These are phyloP conservation scores for Cygnus olor DNA, from an alignment of 2,797 vertebrate genomes.

Conservation along the genomic window DNA sequence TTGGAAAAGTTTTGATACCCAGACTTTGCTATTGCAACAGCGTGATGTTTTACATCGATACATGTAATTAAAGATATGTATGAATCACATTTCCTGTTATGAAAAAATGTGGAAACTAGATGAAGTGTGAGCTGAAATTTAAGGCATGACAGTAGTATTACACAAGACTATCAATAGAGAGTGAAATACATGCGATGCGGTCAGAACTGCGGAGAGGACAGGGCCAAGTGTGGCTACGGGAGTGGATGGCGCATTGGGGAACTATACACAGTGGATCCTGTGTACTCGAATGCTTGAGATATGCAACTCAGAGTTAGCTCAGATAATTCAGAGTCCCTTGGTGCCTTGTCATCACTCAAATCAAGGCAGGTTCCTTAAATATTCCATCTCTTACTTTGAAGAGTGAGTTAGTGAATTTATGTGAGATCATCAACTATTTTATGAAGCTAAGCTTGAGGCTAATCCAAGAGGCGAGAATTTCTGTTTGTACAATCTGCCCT, in stretches of 20 bases:
- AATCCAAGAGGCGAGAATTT: not conserved
- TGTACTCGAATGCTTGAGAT: not conserved
- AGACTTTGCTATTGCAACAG: constrained; percentile 31
- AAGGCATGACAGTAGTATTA: constrained; percentile 13
- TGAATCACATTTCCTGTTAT: constrained; percentile 57
- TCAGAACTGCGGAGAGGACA: not conserved
- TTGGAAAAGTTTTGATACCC: not conserved
- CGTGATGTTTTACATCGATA: not conserved
- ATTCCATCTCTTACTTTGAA: not conserved
- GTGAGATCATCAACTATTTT: not conserved
- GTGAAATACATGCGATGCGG: not conserved
- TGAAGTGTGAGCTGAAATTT: constrained; percentile 43
- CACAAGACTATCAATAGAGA: not conserved
- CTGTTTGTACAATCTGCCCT: not conserved
- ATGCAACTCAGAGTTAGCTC: not conserved
- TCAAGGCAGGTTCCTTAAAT: not conserved
- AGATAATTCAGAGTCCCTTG: not conserved
- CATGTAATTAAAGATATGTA: not conserved
- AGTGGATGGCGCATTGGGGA: not conserved
- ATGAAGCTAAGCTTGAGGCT: not conserved
- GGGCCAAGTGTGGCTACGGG: not conserved
- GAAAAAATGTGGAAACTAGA: constrained; percentile 36
- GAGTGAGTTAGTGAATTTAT: not conserved
- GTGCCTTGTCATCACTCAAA: not conserved
- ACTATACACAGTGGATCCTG: not conserved